phyloP scores from a whole-genome alignment of 2,797 vertebrate species.

The Chrysocyon brachyurus region DNA sequence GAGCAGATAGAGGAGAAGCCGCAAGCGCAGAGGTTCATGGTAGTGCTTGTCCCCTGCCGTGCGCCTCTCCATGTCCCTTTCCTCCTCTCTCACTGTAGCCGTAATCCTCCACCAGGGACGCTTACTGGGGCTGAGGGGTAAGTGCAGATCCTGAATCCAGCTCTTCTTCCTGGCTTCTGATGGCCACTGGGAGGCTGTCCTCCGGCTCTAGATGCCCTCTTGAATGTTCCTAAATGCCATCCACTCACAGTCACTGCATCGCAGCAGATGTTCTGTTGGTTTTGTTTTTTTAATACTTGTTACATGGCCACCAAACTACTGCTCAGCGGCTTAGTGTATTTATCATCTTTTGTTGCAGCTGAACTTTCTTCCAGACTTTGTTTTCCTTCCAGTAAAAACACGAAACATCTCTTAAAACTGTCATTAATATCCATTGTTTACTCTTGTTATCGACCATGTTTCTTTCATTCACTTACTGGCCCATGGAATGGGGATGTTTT shows the following conservation, averaged over 20 bases:
- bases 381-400: slow-evolving; percentile 88
- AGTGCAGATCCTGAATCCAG: slow-evolving; percentile 90
- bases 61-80: slow-evolving; percentile 91
- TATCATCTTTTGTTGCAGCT: slow-evolving; percentile 90
- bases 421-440: slow-evolving; percentile 89
- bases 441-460: slow-evolving; percentile 86
- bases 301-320: slow-evolving; percentile 88
- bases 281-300: slow-evolving; percentile 83
- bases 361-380: slow-evolving; percentile 88
- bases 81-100: slow-evolving; percentile 92
- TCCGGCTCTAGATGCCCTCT: slow-evolving; percentile 86
- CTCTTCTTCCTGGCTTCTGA: slow-evolving; percentile 88
- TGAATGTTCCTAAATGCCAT: slow-evolving; percentile 89
- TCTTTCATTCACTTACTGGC: slow-evolving; percentile 86
- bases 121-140: slow-evolving; percentile 94
- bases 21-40: slow-evolving; percentile 87
- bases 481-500: slow-evolving; percentile 90
- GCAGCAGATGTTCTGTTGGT: slow-evolving; percentile 86
- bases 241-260: slow-evolving; percentile 89
- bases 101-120: slow-evolving; percentile 95
- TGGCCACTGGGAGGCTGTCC: slow-evolving; percentile 89
- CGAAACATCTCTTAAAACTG: slow-evolving; percentile 87
- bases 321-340: slow-evolving; percentile 89
- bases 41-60: slow-evolving; percentile 89
- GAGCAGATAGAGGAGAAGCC: slow-evolving; percentile 84